phyloP scores from a whole-genome alignment of 2,888 invertebrate species.

The Calameuta pallipes region DNA sequence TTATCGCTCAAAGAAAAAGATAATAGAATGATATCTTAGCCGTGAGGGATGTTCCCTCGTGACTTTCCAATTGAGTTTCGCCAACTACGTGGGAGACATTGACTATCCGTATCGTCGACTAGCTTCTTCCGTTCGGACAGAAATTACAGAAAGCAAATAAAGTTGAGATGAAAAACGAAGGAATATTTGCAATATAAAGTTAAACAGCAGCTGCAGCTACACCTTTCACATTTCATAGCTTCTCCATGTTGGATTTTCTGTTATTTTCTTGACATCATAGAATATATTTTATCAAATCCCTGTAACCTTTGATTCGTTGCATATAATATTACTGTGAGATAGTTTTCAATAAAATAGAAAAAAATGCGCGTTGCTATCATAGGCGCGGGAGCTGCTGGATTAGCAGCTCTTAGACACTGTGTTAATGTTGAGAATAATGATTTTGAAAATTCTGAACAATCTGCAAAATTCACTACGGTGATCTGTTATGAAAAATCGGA shows the following conservation, averaged over 20 bases:
- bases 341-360: not conserved
- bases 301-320: not conserved
- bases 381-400: slow-evolving; percentile 91
- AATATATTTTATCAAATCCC: not conserved
- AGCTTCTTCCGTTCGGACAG: not conserved
- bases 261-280: not conserved
- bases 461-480: slow-evolving; percentile 62
- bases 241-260: not conserved
- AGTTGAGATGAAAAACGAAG: not conserved
- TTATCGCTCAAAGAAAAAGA: not conserved
- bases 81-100: not conserved
- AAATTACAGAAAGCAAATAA: not conserved
- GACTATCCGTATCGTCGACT: not conserved
- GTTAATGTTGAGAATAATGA: slow-evolving; percentile 65
- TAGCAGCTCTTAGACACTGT: slow-evolving; percentile 81
- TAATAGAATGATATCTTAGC: not conserved
- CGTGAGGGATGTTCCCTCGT: not conserved
- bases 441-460: slow-evolving; percentile 40
- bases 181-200: not conserved
- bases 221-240: not conserved
- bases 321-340: not conserved
- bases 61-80: not conserved
- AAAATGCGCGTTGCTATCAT: slow-evolving; percentile 76
- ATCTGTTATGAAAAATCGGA: slow-evolving; percentile 82
- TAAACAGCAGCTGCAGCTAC: not conserved